Evolutionary conservation across 1,140 invertebrate genomes (phyloP), one percentile per base, ranked within the genome.

Genomic region (Drosophila mojavensis): DNA sequence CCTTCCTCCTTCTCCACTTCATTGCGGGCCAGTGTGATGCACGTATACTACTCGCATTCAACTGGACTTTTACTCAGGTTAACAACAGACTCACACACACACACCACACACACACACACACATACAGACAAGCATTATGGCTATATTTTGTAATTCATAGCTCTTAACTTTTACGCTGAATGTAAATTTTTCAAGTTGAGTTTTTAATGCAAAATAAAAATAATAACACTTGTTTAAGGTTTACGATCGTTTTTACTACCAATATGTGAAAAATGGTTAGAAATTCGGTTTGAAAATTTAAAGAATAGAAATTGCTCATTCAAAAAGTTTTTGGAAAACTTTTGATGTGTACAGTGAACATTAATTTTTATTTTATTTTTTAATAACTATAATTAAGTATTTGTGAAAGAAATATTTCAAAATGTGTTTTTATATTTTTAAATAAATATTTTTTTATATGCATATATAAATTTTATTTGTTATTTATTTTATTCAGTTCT

Each of bases 161-260:
- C 53, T 81, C 70, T 63, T 79, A 75, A 75, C 33, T 64, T 43
- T 61, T 56, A 68, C 63, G 64, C 65, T 76, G 61, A 79, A 63
- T 66, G 64, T 83, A 82, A 48, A 85, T 72, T 81, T 84, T 81
- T 51, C 55, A 81, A 76, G 82, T 88, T 86, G 83, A 79, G 82
- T 88, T 86, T 83, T 86, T 83, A 79, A 88, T 77, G 62, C 48
- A 51, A 66, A 86, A 86, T 53, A 67, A 70, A 69, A 72, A 36
- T 7, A 65, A 39, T 75, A 73, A 65, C 56, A 79, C 79, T 82
- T 79, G 75, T 88, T 88, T 86, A 79, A 79, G 68, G 43, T 33
- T 30, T 33, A 24, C 20, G 20, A 24, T 24, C 20, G 20, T 33
- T 51, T n/a, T 28, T n/a, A 51, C n/a, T 45, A n/a, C 13, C 11